Evolutionary conservation across 2,797 vertebrate species (phyloP).

Genomic region (Amazona finschi): DNA sequence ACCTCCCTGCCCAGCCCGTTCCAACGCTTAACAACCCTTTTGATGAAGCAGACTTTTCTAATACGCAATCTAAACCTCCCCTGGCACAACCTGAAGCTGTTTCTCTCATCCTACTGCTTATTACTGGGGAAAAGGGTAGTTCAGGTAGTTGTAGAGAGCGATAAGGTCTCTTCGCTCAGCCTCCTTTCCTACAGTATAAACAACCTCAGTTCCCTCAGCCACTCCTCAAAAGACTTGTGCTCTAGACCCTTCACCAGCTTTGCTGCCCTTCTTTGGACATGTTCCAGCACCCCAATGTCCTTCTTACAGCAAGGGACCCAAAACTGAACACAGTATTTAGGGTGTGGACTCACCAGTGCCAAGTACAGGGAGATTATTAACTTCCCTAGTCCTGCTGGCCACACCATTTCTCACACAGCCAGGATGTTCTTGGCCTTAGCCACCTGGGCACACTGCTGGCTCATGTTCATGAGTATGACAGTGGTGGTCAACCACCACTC

Average conservation of each 20-base stretch:
- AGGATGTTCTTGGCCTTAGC: not conserved
- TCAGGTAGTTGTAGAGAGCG: not conserved
- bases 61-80: not conserved
- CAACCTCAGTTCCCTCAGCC: not conserved
- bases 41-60: not conserved
- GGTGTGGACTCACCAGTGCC: not conserved
- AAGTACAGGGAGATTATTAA: not conserved
- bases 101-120: not conserved
- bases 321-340: rapidly evolving
- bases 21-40: not conserved
- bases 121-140: not conserved
- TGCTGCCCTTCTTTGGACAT: not conserved
- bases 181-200: not conserved
- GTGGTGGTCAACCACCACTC: not conserved
- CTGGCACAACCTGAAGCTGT: not conserved
- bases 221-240: not conserved
- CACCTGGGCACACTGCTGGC: not conserved
- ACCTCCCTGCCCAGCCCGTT: not conserved
- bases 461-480: not conserved
- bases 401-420: not conserved
- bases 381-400: not conserved
- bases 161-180: not conserved
- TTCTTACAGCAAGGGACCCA: not conserved
- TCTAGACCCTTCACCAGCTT: not conserved
- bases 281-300: not conserved